phyloP scores from a whole-genome alignment of 2,888 invertebrate genomes.

The Drosophila fulvimacula region DNA sequence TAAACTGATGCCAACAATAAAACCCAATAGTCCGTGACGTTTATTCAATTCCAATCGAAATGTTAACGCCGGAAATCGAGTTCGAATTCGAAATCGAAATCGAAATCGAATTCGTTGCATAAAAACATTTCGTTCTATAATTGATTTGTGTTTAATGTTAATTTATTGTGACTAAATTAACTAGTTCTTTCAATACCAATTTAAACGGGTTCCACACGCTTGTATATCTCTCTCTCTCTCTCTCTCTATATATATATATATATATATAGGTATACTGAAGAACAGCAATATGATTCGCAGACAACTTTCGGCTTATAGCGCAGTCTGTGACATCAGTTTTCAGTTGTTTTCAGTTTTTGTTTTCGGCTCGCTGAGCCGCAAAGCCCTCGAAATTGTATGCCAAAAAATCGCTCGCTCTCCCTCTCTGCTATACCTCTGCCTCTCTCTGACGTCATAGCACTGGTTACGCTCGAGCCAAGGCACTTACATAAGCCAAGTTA shows the following conservation, averaged over 20 bases:
- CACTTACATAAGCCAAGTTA: conserved; percentile 46
- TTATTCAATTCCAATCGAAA: conserved; percentile 31
- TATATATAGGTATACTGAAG: not conserved
- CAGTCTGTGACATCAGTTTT: conserved; percentile 39
- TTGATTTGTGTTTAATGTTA: conserved; percentile 65
- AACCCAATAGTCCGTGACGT: conserved; percentile 39
- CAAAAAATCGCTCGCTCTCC: not conserved
- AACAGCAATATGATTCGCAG: not conserved
- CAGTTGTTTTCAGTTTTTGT: conserved; percentile 8
- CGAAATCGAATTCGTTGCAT: conserved; percentile 25
- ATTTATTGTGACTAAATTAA: conserved; percentile 47
- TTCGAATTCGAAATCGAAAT: conserved; percentile 7
- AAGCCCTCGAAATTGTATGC: conserved; percentile 32
- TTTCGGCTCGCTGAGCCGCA: conserved; percentile 22
- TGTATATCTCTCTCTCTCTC: too few relatives aligned
- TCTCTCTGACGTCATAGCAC: conserved; percentile 63
- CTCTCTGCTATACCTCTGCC: conserved; percentile 2
- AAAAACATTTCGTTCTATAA: conserved; percentile 31
- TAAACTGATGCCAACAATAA: conserved; percentile 6
- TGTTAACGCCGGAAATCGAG: conserved; percentile 69
- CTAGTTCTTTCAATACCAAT: conserved; percentile 35
- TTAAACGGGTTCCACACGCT: conserved; percentile 42
- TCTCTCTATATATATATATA: not conserved
- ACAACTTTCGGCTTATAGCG: conserved; percentile 19
- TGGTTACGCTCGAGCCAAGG: conserved; percentile 65